Evolutionary conservation across 2,888 invertebrate species (phyloP).

Genomic region (Netelia melanura): DNA sequence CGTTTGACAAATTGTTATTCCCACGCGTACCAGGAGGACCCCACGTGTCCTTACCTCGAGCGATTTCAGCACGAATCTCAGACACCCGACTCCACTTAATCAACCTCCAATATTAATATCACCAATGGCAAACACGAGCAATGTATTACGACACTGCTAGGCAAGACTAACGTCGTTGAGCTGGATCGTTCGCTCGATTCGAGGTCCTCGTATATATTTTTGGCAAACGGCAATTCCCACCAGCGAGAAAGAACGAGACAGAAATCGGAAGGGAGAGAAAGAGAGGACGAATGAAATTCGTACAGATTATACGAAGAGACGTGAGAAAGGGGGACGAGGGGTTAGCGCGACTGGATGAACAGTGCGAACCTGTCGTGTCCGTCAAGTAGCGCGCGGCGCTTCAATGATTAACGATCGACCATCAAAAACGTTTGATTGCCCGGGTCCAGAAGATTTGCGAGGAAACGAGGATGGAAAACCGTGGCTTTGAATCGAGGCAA

Average conservation of each 20-base stretch:
- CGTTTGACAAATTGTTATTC: too few species aligned
- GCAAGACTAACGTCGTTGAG: constrained; percentile 62
- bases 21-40: not conserved
- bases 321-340: constrained; percentile 37
- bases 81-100: constrained; percentile 82
- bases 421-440: constrained; percentile 61
- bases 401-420: constrained; percentile 70
- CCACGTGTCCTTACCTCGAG: constrained; percentile 30
- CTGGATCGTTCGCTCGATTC: constrained; percentile 56
- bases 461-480: not conserved
- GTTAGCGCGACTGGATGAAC: constrained; percentile 66
- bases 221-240: constrained; percentile 72
- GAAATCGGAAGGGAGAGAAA: not conserved
- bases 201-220: constrained; percentile 62
- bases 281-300: constrained; percentile 40
- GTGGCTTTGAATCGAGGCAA: constrained; percentile 49
- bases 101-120: constrained; percentile 83
- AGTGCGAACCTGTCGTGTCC: constrained; percentile 74
- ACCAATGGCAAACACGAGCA: constrained; percentile 66
- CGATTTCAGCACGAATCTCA: constrained; percentile 37
- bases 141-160: constrained; percentile 68
- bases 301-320: constrained; percentile 54
- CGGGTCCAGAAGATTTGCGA: not conserved
- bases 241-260: constrained; percentile 14
- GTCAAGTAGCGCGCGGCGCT: constrained; percentile 68